phyloP scores from a whole-genome alignment of 2,113 vertebrate genomes.

The Prinia subflava region DNA sequence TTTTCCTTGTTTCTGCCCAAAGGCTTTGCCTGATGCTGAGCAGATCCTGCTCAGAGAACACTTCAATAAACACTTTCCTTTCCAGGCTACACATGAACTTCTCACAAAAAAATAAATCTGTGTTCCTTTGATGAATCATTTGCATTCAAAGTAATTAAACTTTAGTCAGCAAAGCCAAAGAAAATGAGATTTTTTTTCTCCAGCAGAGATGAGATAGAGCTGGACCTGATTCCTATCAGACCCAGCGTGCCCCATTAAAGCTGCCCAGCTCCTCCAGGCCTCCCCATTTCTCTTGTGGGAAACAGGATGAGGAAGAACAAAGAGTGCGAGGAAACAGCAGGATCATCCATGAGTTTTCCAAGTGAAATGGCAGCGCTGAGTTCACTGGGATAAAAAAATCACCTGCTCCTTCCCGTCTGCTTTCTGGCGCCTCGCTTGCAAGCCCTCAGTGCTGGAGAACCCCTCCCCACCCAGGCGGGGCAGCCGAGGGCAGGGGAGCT shows the following conservation, averaged over 20 bases:
- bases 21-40: not conserved
- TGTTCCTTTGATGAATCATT: not conserved
- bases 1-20: not conserved
- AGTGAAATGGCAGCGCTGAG: not conserved
- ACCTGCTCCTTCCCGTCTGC: not conserved
- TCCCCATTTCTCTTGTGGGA: not conserved
- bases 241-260: not conserved
- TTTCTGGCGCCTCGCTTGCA: not conserved
- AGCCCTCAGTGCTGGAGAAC: not conserved
- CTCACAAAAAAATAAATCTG: not conserved
- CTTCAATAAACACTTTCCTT: not conserved
- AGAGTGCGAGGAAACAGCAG: fast-evolving
- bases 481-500: not conserved
- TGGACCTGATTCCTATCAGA: not conserved
- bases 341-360: not conserved
- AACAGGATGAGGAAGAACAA: not conserved
- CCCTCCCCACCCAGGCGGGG: not conserved
- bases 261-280: not conserved
- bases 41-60: not conserved
- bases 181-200: not conserved
- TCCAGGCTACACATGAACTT: not conserved
- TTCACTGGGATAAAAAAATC: not conserved
- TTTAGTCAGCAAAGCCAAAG: not conserved
- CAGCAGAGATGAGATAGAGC: not conserved
- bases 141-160: slow-evolving; percentile 17